These are phyloP conservation scores for Callocephalon fimbriatum DNA, from an alignment of 2,113 vertebrate species.

Conservation along the genomic window DNA sequence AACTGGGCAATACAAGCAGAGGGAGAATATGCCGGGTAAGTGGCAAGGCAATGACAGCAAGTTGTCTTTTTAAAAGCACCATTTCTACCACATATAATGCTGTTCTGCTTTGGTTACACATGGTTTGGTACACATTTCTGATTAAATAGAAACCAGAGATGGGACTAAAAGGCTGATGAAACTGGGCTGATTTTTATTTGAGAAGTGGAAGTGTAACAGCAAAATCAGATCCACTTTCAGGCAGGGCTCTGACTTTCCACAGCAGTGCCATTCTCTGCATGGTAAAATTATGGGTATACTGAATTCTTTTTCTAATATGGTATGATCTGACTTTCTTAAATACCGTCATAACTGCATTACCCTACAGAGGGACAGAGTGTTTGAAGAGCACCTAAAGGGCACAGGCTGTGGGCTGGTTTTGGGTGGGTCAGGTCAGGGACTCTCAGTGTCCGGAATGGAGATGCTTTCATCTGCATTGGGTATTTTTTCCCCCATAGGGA, in stretches of 20 bases:
- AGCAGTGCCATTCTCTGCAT: background rate
- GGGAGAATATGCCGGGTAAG: background rate
- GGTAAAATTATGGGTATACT: background rate
- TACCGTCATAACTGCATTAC: background rate
- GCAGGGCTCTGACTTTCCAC: background rate
- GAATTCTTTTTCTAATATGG: background rate
- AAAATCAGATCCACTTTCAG: background rate
- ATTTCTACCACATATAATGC: background rate
- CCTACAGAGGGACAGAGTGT: background rate
- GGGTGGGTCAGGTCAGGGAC: background rate
- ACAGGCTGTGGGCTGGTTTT: background rate
- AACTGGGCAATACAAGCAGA: background rate
- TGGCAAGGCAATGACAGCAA: background rate
- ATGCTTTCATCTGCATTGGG: background rate
- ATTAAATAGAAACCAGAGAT: background rate
- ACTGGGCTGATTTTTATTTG: background rate
- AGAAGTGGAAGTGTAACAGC: background rate
- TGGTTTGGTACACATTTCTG: background rate
- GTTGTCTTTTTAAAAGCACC: background rate
- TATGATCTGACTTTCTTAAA: background rate
- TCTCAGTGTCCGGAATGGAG: background rate
- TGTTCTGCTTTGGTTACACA: background rate
- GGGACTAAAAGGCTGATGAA: background rate
- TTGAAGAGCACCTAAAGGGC: background rate
- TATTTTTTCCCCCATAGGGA: background rate